Conservation (phyloP, 1,140 invertebrate genomes). For the Polyergus mexicanus region DNA sequence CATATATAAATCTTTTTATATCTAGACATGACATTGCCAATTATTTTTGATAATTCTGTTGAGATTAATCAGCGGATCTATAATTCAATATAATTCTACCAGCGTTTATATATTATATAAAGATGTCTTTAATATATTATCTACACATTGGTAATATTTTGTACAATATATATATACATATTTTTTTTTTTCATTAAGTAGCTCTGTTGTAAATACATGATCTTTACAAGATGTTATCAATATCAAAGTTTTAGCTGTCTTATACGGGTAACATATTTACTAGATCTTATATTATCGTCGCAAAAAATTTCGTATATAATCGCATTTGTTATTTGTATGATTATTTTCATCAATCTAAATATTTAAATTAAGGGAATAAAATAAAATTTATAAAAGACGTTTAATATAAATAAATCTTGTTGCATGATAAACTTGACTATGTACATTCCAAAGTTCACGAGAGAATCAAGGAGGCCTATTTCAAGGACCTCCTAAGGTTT, state of each 20-base stretch:
- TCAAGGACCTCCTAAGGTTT: slow-evolving; percentile 32
- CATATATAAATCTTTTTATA: neutral
- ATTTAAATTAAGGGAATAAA: neutral
- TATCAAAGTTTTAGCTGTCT: slow-evolving; percentile 10
- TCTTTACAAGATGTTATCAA: slow-evolving; percentile 1
- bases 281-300: neutral
- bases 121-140: neutral
- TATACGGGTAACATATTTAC: slow-evolving; percentile 16
- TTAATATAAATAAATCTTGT: neutral
- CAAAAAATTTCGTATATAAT: slow-evolving; percentile 1
- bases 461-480: neutral
- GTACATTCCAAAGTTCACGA: neutral
- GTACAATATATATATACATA: neutral
- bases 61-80: slow-evolving; percentile 15
- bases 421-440: neutral
- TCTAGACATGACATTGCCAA: neutral
- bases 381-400: neutral
- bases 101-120: neutral
- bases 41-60: slow-evolving; percentile 4
- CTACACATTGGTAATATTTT: neutral
- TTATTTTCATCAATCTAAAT: neutral
- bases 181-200: neutral
- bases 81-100: slow-evolving; percentile 13
- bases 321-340: neutral
- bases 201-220: neutral